phyloP scores from a whole-genome alignment of 2,113 vertebrate genomes.

The Pipa parva region DNA sequence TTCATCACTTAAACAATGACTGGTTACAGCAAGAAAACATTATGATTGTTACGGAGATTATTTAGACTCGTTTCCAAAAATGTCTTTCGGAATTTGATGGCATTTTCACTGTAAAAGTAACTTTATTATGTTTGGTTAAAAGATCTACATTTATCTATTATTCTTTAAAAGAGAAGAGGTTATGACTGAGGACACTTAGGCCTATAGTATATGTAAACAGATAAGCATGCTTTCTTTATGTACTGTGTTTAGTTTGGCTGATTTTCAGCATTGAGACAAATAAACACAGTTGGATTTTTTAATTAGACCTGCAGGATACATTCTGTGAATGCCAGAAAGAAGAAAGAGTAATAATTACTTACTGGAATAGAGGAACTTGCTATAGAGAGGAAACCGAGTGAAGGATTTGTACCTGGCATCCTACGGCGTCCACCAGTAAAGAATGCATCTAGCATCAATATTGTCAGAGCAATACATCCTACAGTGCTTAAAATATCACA shows the following conservation, averaged over 20 bases:
- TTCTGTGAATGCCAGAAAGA: conserved; percentile 26
- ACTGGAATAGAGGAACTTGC: conserved; percentile 20
- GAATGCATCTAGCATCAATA: neutral
- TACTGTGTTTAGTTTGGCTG: conserved; percentile 16
- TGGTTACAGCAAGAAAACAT: too few relatives aligned
- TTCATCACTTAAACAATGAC: too few relatives aligned
- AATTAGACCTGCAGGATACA: conserved; percentile 38
- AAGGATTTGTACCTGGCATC: conserved; percentile 38
- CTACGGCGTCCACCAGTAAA: neutral
- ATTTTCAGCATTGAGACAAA: conserved; percentile 29
- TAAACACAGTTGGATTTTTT: conserved; percentile 34
- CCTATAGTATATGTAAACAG: conserved; percentile 23
- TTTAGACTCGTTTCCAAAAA: neutral
- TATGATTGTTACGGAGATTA: neutral
- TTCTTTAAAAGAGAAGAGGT: neutral
- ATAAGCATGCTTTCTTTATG: conserved; percentile 20
- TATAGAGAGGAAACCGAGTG: conserved; percentile 1
- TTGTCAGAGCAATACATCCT: conserved; percentile 1
- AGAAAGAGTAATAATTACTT: conserved; percentile 30
- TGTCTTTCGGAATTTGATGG: neutral
- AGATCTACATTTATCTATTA: neutral
- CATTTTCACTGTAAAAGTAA: neutral
- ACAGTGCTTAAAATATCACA: neutral
- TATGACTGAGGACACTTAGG: conserved; percentile 4
- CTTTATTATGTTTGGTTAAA: neutral